These are phyloP conservation scores for Drosophila lacteicornis DNA, from an alignment of 1,140 invertebrate genomes.

Conservation along the genomic window DNA sequence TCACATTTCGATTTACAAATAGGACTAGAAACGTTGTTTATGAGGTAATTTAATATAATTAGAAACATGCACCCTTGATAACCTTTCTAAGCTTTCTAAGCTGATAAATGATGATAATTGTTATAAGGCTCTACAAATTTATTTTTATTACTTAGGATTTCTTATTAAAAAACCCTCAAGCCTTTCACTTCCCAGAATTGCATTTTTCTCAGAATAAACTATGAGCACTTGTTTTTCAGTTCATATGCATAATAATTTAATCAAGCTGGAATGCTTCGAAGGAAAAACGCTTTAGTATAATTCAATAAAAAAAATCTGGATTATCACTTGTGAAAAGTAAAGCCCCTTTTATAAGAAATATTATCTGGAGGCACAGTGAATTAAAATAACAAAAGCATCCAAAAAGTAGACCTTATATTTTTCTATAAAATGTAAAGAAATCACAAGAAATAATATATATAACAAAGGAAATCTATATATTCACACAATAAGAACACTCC, in stretches of 20 bases:
- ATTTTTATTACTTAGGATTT: neutral
- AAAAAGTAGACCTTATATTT: neutral
- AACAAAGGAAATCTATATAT: neutral
- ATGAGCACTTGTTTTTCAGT: too few relatives aligned
- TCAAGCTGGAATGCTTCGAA: neutral
- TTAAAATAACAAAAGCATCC: neutral
- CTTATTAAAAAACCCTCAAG: too few relatives aligned
- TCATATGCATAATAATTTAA: neutral
- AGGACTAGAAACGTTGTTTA: neutral
- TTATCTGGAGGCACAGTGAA: neutral
- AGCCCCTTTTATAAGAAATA: neutral
- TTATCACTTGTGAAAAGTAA: neutral
- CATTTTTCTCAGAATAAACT: neutral
- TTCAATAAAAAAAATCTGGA: neutral
- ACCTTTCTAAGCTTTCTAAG: neutral
- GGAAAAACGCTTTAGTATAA: neutral
- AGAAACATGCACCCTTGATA: neutral
- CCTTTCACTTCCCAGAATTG: neutral
- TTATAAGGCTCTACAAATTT: neutral
- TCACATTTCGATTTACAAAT: neutral
- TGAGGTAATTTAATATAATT: neutral
- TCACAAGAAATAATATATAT: neutral
- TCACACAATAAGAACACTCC: too few relatives aligned
- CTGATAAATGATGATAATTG: neutral
- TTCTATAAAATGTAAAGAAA: neutral